Evolutionary conservation across 2,113 vertebrate genomes (phyloP).

Genomic region (Lathamus discolor): DNA sequence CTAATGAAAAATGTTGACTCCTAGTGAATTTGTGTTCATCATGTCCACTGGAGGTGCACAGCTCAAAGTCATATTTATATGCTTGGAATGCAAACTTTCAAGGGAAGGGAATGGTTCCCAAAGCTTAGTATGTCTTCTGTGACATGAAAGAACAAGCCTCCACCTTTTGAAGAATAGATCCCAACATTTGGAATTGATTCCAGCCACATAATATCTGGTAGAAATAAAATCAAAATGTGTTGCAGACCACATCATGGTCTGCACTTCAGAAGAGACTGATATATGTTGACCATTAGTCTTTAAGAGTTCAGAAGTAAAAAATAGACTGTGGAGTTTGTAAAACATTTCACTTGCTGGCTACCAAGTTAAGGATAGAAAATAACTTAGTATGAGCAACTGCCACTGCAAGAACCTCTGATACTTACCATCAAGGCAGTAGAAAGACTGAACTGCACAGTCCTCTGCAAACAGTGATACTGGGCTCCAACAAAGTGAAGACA

Average conservation of each 20-base stretch:
- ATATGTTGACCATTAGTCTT: neutral
- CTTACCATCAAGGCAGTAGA: neutral
- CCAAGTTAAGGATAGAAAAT: neutral
- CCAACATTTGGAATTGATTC: neutral
- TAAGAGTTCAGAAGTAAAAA: neutral
- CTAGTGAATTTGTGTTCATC: neutral
- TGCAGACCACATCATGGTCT: neutral
- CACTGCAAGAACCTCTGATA: neutral
- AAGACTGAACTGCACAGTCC: neutral
- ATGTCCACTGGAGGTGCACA: neutral
- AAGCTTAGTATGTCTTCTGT: neutral
- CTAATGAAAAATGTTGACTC: neutral
- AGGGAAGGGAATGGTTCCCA: neutral
- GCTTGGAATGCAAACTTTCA: neutral
- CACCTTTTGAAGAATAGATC: neutral
- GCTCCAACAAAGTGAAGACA: neutral
- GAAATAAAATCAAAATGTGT: slow-evolving; percentile 21
- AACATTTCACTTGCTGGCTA: neutral
- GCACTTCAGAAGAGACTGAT: neutral
- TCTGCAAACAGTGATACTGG: neutral
- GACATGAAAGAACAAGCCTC: neutral
- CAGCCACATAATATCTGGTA: neutral
- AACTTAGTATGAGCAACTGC: neutral
- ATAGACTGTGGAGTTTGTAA: neutral
- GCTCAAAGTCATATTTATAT: neutral